Conservation (phyloP, 2,113 vertebrate genomes). For the Camelus bactrianus region DNA sequence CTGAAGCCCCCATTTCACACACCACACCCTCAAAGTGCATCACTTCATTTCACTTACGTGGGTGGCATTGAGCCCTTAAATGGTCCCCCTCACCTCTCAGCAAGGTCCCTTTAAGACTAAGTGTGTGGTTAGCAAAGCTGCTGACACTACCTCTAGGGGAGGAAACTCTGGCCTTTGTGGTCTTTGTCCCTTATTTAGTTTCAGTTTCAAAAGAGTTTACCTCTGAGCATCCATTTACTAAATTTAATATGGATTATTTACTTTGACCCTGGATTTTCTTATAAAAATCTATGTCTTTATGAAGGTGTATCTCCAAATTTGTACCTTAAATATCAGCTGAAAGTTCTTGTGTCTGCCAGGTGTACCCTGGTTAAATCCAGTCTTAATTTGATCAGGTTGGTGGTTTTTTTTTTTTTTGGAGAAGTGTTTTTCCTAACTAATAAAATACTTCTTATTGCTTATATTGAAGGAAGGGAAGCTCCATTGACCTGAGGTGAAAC, state of each 20-base stretch:
- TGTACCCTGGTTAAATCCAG: background rate
- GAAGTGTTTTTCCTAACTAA: background rate
- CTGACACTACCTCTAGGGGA: background rate
- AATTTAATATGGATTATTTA: background rate
- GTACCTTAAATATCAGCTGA: background rate
- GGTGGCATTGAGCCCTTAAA: background rate
- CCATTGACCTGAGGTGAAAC: background rate
- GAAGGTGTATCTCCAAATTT: background rate
- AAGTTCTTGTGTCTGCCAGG: background rate
- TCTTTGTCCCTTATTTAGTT: background rate
- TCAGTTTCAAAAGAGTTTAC: background rate
- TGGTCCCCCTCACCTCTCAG: accelerated
- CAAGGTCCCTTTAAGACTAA: background rate
- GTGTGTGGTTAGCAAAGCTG: background rate
- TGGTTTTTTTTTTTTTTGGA: background rate
- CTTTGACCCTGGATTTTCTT: background rate
- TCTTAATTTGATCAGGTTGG: background rate
- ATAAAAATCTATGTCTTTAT: background rate
- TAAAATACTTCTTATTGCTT: background rate
- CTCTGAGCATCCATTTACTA: background rate
- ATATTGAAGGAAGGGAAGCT: background rate
- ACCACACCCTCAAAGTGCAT: background rate
- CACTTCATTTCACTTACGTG: background rate
- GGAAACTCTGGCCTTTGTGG: background rate
- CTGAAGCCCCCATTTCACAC: background rate